Percentiles rank a stretch among this genome's conserved stretches.
Conservation (phyloP, 1,140 invertebrate species). For the Palaemon carinicauda region DNA sequence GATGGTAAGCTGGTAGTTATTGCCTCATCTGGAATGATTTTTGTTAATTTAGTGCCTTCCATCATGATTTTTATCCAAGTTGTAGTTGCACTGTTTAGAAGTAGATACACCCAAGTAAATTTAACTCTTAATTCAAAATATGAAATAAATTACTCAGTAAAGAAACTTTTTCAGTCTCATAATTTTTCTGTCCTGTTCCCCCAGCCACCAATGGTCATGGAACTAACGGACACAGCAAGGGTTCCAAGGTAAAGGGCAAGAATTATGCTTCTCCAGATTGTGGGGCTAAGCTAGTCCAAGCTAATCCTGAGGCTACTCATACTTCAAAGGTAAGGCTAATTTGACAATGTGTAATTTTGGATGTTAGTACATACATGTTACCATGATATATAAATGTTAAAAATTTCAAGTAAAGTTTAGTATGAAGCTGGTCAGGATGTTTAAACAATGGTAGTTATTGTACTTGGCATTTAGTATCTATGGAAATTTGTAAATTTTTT, state of each 20-base stretch:
- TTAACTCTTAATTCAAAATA: no score
- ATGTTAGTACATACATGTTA: not conserved
- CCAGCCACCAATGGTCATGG: conserved; percentile 42
- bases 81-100: no score
- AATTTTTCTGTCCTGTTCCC: not conserved
- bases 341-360: not conserved
- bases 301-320: conserved; percentile 90
- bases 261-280: conserved; percentile 96
- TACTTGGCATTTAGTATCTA: no score
- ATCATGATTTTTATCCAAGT: no score
- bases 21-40: not conserved
- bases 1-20: conserved; percentile 27
- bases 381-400: no score
- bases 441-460: no score
- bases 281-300: conserved; percentile 93
- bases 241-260: conserved; percentile 67
- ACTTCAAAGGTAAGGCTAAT: conserved; percentile 66
- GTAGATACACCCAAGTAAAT: no score
- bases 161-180: no score
- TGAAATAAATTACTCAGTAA: no score
- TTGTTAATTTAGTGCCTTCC: not conserved
- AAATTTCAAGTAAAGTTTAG: no score
- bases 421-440: no score
- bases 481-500: no score
- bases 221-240: conserved; percentile 50